Base-by-base conservation (phyloP, 2,797 vertebrate genomes). In the Natrix natrix region DNA sequence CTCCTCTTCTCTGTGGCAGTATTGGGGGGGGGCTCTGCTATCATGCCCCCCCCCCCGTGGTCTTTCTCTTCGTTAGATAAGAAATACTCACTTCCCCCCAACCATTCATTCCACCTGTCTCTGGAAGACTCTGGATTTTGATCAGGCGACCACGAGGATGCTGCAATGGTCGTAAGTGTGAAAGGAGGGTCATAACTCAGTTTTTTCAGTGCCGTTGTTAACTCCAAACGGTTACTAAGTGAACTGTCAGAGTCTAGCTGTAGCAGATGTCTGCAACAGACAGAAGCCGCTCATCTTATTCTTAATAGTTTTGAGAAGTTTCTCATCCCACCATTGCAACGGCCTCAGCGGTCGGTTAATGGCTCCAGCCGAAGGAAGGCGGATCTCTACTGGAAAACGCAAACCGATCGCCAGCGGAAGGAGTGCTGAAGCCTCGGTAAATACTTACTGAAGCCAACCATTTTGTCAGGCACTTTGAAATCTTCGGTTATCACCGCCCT, bases 381-480 rank as follows among this genome's bases (percentile, higher is more conserved):
- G 10, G 8, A 1, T 56, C n/a, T 28, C 74, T 12, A 28, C 89
- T 88, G 93, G 61, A 95, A 94, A 28, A 37, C 0, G 88, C 87
- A 89, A 66, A 94, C 56, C 88, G 94, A 55, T 93, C 87, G 74
- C 59, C 61, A 54, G 89, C 60, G 78, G 92, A 91, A 95, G 37
- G 56, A 93, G 86, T 69, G 3, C n/a, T 88, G 24, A 55, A 24
- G 12, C 24, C 93, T 90, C 5, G 4, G 14, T 1, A 93, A 92
- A 94, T 98, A 99, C 99, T 99, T 98, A 99, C 99, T 99, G 97
- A 99, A 99, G 98, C 99, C 99, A 97, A 99, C 99, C 99, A 99
- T 99, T 97, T 99, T 99, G 98, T 99, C 99, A 99, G 99, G 99
- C 98, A 99, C 99, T 99, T 99, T 99, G 97, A 98, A 99, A 96